Evolutionary conservation across 2,888 invertebrate genomes (phyloP).

Genomic region (Pyrochroa serraticornis): DNA sequence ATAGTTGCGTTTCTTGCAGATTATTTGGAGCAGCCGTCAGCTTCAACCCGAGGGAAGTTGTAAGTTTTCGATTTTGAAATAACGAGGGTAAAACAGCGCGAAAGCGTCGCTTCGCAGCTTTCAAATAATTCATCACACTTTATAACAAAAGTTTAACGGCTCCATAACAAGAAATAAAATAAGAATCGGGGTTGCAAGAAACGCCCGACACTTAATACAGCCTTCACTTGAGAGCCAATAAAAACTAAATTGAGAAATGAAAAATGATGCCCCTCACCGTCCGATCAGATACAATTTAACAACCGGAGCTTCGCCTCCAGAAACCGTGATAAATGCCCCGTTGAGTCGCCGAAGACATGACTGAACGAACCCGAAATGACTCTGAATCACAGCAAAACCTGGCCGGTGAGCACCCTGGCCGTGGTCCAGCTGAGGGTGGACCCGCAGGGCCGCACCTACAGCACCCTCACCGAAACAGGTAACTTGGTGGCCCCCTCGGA

Average conservation of each 20-base stretch:
- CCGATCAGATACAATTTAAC: slow-evolving; percentile 17
- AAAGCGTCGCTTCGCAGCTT: background rate
- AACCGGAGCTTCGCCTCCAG: slow-evolving; percentile 8
- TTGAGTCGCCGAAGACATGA: slow-evolving; percentile 13
- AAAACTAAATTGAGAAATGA: slow-evolving; percentile 21
- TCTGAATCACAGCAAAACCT: slow-evolving; percentile 58
- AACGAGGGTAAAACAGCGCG: background rate
- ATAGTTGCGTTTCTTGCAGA: too few relatives aligned
- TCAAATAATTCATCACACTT: slow-evolving; percentile 14
- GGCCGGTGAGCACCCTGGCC: slow-evolving; percentile 57
- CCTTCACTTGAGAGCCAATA: slow-evolving; percentile 5
- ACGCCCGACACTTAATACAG: slow-evolving; percentile 18
- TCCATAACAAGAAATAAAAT: slow-evolving; percentile 11
- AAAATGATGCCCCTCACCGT: slow-evolving; percentile 12
- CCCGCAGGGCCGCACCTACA: slow-evolving; percentile 54
- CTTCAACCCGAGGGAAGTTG: too few relatives aligned
- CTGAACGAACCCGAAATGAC: slow-evolving; percentile 43
- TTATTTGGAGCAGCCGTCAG: too few relatives aligned
- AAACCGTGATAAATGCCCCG: slow-evolving; percentile 1
- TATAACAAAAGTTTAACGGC: slow-evolving; percentile 1
- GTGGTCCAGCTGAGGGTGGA: slow-evolving; percentile 57
- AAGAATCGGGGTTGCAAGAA: slow-evolving; percentile 1
- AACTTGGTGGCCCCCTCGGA: background rate
- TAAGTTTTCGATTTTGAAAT: too few relatives aligned
- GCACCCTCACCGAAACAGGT: slow-evolving; percentile 45